phyloP scores from a whole-genome alignment of 2,888 invertebrate species.

The Chrysopilus asiliformis region DNA sequence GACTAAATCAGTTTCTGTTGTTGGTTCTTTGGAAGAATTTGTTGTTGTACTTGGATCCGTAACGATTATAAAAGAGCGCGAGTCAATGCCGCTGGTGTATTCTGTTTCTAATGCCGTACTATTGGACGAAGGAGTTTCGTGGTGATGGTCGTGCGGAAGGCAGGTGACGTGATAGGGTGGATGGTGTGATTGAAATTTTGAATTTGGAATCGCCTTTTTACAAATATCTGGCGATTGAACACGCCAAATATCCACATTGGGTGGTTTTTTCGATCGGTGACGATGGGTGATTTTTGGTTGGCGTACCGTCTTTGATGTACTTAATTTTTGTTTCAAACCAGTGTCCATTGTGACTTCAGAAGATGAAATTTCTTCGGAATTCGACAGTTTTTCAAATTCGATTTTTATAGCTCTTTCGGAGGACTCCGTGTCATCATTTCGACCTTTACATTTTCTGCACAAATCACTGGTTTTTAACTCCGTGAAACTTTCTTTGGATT shows the following conservation, averaged over 20 bases:
- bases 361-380: not conserved
- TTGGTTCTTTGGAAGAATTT: not conserved
- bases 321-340: no score
- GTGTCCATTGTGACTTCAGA: conserved; percentile 2
- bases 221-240: conserved; percentile 13
- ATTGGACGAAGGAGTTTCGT: not conserved
- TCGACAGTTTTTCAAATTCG: not conserved
- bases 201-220: conserved; percentile 10
- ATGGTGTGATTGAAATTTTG: no score
- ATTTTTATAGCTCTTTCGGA: not conserved
- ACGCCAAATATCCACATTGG: conserved; percentile 8
- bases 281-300: not conserved
- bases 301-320: not conserved
- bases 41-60: conserved; percentile 6
- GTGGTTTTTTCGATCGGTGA: not conserved
- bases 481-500: not conserved
- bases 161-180: no score
- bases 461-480: no score
- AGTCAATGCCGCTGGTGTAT: conserved; percentile 5
- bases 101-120: conserved; percentile 1
- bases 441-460: no score
- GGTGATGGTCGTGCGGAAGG: no score
- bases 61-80: conserved; percentile 9
- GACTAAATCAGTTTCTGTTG: not conserved
- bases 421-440: not conserved